Evolutionary conservation across 2,113 vertebrate species (phyloP).

Genomic region (Grammomys surdaster): DNA sequence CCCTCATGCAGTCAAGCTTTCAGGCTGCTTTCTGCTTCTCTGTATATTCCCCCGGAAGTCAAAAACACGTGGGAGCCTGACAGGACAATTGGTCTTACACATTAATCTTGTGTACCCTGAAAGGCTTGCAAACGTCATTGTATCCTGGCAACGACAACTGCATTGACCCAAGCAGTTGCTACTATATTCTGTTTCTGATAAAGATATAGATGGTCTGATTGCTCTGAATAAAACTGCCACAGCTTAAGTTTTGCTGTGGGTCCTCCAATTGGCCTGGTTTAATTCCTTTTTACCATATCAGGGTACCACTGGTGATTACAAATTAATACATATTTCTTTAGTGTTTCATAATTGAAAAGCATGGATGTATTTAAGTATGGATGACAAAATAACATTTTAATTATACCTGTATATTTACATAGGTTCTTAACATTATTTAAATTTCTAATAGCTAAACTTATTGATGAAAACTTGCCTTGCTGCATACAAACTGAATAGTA

Average conservation of each 20-base stretch:
- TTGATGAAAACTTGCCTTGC: background rate
- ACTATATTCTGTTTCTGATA: background rate
- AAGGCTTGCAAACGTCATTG: background rate
- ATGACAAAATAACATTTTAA: constrained; percentile 53
- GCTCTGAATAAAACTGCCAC: background rate
- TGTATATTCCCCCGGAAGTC: background rate
- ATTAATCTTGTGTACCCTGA: background rate
- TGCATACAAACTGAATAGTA: background rate
- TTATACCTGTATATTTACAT: constrained; percentile 30
- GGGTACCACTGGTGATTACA: background rate
- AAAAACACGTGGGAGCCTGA: background rate
- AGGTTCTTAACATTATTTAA: constrained; percentile 38
- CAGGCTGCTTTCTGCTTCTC: background rate
- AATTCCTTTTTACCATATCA: background rate
- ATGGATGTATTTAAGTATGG: constrained; percentile 58
- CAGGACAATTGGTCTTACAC: background rate
- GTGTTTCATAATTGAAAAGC: constrained; percentile 55
- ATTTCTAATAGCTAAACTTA: constrained; percentile 27
- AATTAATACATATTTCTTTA: constrained; percentile 12
- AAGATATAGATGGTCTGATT: background rate
- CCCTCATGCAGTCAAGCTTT: background rate
- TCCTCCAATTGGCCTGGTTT: background rate
- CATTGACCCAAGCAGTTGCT: background rate
- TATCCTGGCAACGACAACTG: background rate
- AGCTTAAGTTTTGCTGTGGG: background rate